A percentile compares a stretch with the other conserved stretches of the same genome.
phyloP scores from a whole-genome alignment of 2,888 invertebrate species.

The Ceramica pisi region DNA sequence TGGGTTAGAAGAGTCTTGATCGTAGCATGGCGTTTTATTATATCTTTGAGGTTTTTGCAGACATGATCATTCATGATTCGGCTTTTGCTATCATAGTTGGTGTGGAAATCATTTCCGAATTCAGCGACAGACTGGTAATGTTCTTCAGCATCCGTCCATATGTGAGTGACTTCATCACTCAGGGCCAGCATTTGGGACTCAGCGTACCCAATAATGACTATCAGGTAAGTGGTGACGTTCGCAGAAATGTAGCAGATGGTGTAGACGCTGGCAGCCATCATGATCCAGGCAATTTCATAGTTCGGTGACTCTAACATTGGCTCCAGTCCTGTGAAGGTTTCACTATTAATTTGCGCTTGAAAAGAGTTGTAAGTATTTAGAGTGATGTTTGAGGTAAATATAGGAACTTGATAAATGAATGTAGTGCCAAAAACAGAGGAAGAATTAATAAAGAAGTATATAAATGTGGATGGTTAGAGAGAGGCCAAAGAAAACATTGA shows the following conservation, averaged over 20 bases:
- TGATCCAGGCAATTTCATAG: conserved; percentile 49
- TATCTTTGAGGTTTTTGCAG: conserved; percentile 56
- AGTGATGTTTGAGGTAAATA: too few relatives aligned
- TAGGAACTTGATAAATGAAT: too few relatives aligned
- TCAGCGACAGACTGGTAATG: conserved; percentile 15
- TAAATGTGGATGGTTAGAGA: too few relatives aligned
- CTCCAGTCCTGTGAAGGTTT: conserved; percentile 53
- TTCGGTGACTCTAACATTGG: conserved; percentile 59
- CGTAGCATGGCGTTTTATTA: conserved; percentile 65
- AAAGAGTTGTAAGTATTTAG: too few relatives aligned
- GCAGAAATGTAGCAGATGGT: conserved; percentile 50
- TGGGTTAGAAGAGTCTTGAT: conserved; percentile 65
- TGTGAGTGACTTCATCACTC: conserved; percentile 42
- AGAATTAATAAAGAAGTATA: too few relatives aligned
- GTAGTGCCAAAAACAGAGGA: too few relatives aligned
- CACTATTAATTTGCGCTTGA: too few relatives aligned
- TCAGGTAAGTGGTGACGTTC: conserved; percentile 53
- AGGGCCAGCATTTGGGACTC: conserved; percentile 58
- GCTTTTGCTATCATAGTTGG: conserved; percentile 4
- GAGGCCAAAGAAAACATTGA: too few relatives aligned
- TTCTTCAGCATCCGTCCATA: conserved; percentile 61
- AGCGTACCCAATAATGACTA: conserved; percentile 53
- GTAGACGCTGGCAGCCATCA: conserved; percentile 15
- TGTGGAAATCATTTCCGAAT: neutral
- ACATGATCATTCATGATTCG: conserved; percentile 54